Base-by-base conservation (phyloP, 1,140 invertebrate genomes). In the Drosophila tropicalis region DNA sequence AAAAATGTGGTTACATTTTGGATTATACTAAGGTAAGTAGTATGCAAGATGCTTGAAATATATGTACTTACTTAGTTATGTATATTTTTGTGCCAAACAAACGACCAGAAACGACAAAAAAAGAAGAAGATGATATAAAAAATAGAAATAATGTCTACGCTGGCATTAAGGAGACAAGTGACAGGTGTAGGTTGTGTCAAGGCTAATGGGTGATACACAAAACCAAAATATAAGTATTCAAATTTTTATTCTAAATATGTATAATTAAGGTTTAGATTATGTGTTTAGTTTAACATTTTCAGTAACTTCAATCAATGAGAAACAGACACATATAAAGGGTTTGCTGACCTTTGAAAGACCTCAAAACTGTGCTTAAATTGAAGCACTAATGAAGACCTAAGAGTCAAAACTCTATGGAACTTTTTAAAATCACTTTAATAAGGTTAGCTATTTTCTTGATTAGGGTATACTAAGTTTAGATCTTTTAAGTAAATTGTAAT, bases 1-100 rank as follows among this genome's bases (percentile, higher is more conserved):
- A 63, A 73, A 70, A 85, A 86, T 86, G 83, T 86, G 79, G 83
- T 86, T 87, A 79, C 79, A 82, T 76, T 86, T 87, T 82, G 83
- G 83, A 86, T 86, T 87, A 87, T 82, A 79, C 71, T 75, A 77
- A 77, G 73, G 74, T 76, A 76, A 77, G 71, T 70, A 81, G 54
- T 62, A 56, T 77, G 74, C 74, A 67, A 71, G 71, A 65, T 70
- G 76, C 67, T 60, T 51, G 19, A 70, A 67, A 51, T 51, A 51
- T 60, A 41, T 63, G 40, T 66, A 54, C 51, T 57, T 36, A 41
- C 32, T 41, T 67, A 56, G 41, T 36, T 58, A 55, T 67, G 56
- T 62, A 72, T 58, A 74, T 76, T 81, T 68, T 64, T 70, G 36
- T 32, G 55, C 22, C 55, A 67, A 44, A 66, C 60, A 68, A 71